Conservation (phyloP, 2,888 invertebrate species). For the Kuschelorhynchus macadamiae region DNA sequence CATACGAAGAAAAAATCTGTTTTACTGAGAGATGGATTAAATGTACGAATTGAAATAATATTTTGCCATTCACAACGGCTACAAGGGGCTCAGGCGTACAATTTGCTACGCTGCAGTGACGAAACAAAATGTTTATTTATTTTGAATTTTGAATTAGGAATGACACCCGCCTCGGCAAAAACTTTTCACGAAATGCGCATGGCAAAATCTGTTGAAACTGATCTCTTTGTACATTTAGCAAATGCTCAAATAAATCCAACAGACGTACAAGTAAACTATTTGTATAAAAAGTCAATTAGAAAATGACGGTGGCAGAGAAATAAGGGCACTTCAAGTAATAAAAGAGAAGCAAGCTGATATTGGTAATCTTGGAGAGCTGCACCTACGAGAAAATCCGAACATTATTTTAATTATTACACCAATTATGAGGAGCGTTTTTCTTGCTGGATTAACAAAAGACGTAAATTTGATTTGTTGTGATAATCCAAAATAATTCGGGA, state of each 20-base stretch:
- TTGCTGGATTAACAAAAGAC: too few relatives aligned
- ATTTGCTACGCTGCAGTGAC: slow-evolving; percentile 12
- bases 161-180: slow-evolving; percentile 15
- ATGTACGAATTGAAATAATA: slow-evolving; percentile 19
- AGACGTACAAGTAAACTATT: slow-evolving; percentile 9
- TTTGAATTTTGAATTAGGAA: slow-evolving; percentile 25
- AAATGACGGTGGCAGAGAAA: slow-evolving; percentile 28
- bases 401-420: slow-evolving; percentile 1
- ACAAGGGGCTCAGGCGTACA: slow-evolving; percentile 18
- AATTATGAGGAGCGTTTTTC: too few relatives aligned
- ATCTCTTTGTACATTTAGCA: not conserved
- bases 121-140: slow-evolving; percentile 14
- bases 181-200: slow-evolving; percentile 23
- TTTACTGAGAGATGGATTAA: slow-evolving; percentile 3
- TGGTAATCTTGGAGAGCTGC: too few relatives aligned
- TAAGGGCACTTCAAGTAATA: slow-evolving; percentile 22
- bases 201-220: slow-evolving; percentile 8
- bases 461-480: too few relatives aligned
- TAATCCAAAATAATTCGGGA: too few relatives aligned
- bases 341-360: slow-evolving; percentile 24
- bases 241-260: slow-evolving; percentile 2
- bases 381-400: slow-evolving; percentile 24
- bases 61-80: slow-evolving; percentile 9
- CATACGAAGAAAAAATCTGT: slow-evolving; percentile 9
- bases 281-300: slow-evolving; percentile 10